Base-by-base conservation (phyloP, 92 coral and sea anemone genomes). In the Diadumene lineata region DNA sequence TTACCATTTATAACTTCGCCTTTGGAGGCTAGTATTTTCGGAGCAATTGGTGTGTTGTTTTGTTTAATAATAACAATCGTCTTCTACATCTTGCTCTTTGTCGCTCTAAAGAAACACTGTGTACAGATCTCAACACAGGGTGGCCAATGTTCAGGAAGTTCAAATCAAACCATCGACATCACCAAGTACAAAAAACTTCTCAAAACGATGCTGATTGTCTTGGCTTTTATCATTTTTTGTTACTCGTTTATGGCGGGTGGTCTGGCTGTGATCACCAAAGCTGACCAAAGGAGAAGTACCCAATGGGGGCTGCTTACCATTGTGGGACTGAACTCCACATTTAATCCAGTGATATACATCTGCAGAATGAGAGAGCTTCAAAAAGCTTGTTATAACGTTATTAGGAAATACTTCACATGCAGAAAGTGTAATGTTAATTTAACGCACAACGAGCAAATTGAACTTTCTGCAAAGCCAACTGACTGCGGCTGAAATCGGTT, bases 131-230 rank as follows among this genome's bases (percentile, higher is more conserved):
- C 28, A 11, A 34, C 43, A 70, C 62, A 51, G 34, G 25, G 43
- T 26, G 29, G 31, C 61, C 60, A 69, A 50, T 63, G 31, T 30
- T 48, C 56, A 15, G 29, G 53, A 44, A 70, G 44, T 17, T 38
- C 48, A 38, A 68, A 68, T 31, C 50, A 31, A 23, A 15, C 60
- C 69, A 74, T 61, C 21, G 79, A 74, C 30, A 34, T 74, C 30
- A n/a, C 50, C 57, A 74, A 61, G 60, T 74, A 74, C 60, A 74
- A 30, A 63, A 74, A 63, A 22, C 43, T 74, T 16, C 31, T 74
- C 4, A 74, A 60, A 23, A 74, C 79, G 8, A 34, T 74, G 79
- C 17, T 74, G 27, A 31, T 74, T 11, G 43, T 74, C 0, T 23
- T 74, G 38, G 69, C 32, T 32, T 28, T 74, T 29, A 38, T 61